These are phyloP conservation scores for Maniola hyperantus DNA, from an alignment of 2,888 invertebrate species.

Conservation along the genomic window DNA sequence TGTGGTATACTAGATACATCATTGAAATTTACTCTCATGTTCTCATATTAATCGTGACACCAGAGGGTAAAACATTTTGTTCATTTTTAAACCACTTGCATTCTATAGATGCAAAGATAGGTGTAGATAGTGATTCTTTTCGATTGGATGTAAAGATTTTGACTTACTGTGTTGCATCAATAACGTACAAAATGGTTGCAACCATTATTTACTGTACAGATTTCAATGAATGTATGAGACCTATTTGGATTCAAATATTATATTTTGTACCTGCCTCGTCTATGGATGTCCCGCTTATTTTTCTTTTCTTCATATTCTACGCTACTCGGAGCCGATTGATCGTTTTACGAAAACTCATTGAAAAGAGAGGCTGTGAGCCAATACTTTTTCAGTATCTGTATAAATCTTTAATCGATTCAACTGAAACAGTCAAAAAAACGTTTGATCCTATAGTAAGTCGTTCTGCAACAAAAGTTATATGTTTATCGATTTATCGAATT, in stretches of 20 bases:
- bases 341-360: constrained; percentile 12
- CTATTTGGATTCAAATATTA: constrained; percentile 3
- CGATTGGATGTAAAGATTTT: constrained; percentile 18
- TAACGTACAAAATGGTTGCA: neutral
- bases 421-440: constrained; percentile 20
- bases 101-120: constrained; percentile 13
- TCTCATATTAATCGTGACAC: neutral
- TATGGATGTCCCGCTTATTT: constrained; percentile 2
- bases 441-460: constrained; percentile 29
- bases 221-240: neutral
- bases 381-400: constrained; percentile 16
- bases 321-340: constrained; percentile 12
- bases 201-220: constrained; percentile 3
- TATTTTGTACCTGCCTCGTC: neutral
- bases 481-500: no score
- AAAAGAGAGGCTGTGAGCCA: neutral
- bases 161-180: neutral
- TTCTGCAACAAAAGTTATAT: neutral
- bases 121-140: neutral
- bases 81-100: constrained; percentile 17
- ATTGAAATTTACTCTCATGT: neutral
- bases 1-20: constrained; percentile 5
- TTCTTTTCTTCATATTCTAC: constrained; percentile 20
- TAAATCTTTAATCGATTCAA: constrained; percentile 25
- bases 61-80: constrained; percentile 24